These are phyloP conservation scores for Caenorhabditis afra DNA, from an alignment of 2,888 invertebrate genomes.

Conservation along the genomic window DNA sequence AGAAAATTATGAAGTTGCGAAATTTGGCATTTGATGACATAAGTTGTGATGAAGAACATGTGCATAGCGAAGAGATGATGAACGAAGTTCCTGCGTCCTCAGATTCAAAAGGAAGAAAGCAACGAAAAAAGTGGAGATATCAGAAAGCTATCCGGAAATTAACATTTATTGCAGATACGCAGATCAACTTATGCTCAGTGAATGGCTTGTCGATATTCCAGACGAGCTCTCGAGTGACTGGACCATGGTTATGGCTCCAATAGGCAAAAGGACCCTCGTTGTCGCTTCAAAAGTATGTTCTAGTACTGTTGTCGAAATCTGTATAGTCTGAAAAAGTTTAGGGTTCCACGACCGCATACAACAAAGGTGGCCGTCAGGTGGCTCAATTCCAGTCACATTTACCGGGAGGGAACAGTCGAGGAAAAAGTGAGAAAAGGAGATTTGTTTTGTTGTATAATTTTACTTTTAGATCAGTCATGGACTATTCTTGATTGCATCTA, in stretches of 20 bases:
- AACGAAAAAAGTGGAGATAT: conserved; percentile 1
- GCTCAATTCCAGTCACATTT: conserved; percentile 85
- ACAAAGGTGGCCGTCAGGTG: conserved; percentile 74
- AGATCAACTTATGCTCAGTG: conserved; percentile 88
- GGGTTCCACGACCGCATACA: conserved; percentile 84
- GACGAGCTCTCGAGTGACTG: conserved; percentile 81
- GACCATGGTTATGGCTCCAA: conserved; percentile 86
- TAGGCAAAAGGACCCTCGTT: conserved; percentile 89
- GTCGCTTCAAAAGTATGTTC: conserved; percentile 85
- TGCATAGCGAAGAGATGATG: background rate
- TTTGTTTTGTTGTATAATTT: conserved; percentile 1
- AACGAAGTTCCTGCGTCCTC: background rate
- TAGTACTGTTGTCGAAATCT: background rate
- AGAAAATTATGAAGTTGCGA: conserved; percentile 45
- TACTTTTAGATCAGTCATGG: conserved; percentile 77
- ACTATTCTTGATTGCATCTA: conserved; percentile 90
- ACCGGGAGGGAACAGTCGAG: conserved; percentile 82
- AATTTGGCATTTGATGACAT: conserved; percentile 48
- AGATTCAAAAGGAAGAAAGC: conserved; percentile 15
- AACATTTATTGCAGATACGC: conserved; percentile 53
- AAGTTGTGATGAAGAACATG: conserved; percentile 42
- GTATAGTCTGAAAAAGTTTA: conserved; percentile 79
- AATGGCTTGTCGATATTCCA: conserved; percentile 93
- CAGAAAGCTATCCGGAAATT: background rate
- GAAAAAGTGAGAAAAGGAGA: conserved; percentile 25